A percentile compares a stretch with the other conserved stretches of the same genome.
Conservation (phyloP, 2,797 vertebrate genomes). For the Myotis daubentonii region DNA sequence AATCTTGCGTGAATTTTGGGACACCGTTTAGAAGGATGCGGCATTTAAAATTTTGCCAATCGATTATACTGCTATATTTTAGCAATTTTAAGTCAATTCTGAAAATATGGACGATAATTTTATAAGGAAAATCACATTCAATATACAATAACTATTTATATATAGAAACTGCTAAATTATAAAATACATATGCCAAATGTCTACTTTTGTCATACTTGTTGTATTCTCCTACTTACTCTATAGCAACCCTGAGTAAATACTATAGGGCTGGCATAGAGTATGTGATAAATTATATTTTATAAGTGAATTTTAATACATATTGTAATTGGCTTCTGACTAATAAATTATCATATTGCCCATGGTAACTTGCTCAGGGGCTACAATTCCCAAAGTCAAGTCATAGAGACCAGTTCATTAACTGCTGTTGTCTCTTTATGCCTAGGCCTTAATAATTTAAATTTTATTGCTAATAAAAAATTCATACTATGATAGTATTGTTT, state of each 20-base stretch:
- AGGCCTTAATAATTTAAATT: background rate
- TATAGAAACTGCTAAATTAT: background rate
- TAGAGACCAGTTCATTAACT: background rate
- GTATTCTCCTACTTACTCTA: background rate
- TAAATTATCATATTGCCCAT: background rate
- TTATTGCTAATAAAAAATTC: constrained; percentile 14
- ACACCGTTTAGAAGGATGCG: background rate
- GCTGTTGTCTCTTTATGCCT: background rate
- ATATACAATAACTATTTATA: background rate
- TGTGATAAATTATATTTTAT: background rate
- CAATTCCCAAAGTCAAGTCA: background rate
- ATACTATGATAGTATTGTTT: background rate
- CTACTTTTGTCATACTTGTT: background rate
- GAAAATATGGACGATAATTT: constrained; percentile 37
- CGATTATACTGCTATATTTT: background rate
- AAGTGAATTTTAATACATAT: background rate
- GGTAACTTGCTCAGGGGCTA: background rate
- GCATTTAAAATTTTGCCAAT: background rate
- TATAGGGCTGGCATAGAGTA: background rate
- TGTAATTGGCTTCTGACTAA: constrained; percentile 13
- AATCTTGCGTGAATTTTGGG: too few relatives aligned
- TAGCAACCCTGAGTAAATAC: background rate
- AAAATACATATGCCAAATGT: background rate
- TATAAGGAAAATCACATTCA: constrained; percentile 57
- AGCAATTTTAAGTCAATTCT: constrained; percentile 55